Conservation (phyloP, 2,888 invertebrate genomes). For the Hyalella azteca region DNA sequence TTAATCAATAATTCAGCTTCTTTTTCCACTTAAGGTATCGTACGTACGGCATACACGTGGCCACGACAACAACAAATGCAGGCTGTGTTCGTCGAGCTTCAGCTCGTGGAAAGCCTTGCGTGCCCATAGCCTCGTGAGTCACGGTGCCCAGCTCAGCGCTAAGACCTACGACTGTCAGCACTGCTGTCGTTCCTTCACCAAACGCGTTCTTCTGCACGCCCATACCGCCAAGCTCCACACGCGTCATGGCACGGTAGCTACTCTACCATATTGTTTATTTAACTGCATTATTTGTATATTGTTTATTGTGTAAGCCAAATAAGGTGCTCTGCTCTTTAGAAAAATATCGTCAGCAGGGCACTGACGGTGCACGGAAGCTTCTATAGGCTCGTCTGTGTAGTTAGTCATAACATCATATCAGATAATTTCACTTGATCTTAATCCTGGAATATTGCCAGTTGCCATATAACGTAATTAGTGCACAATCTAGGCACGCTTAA, state of each 20-base stretch:
- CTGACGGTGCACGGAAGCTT: too few relatives aligned
- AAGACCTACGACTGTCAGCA: slow-evolving; percentile 1
- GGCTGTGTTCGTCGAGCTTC: slow-evolving; percentile 29
- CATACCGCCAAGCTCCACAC: neutral
- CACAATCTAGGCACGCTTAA: too few relatives aligned
- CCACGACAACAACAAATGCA: slow-evolving; percentile 1
- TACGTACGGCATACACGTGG: neutral
- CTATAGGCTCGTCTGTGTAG: too few relatives aligned
- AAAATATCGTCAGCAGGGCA: too few relatives aligned
- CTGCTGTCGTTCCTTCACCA: slow-evolving; percentile 21
- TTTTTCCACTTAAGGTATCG: neutral
- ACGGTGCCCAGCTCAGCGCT: neutral
- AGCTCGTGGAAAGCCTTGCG: neutral
- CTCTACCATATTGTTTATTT: too few relatives aligned
- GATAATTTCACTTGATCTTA: too few relatives aligned
- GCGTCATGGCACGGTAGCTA: neutral
- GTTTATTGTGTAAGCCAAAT: too few relatives aligned
- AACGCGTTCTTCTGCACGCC: neutral
- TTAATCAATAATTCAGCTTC: neutral
- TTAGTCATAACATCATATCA: too few relatives aligned
- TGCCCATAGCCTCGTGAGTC: slow-evolving; percentile 6
- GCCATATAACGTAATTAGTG: too few relatives aligned
- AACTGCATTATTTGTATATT: too few relatives aligned
- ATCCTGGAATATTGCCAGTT: too few relatives aligned
- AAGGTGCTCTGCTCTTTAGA: too few relatives aligned